These are phyloP conservation scores for Heteropelma amictum DNA, from an alignment of 2,888 invertebrate species.

Conservation along the genomic window DNA sequence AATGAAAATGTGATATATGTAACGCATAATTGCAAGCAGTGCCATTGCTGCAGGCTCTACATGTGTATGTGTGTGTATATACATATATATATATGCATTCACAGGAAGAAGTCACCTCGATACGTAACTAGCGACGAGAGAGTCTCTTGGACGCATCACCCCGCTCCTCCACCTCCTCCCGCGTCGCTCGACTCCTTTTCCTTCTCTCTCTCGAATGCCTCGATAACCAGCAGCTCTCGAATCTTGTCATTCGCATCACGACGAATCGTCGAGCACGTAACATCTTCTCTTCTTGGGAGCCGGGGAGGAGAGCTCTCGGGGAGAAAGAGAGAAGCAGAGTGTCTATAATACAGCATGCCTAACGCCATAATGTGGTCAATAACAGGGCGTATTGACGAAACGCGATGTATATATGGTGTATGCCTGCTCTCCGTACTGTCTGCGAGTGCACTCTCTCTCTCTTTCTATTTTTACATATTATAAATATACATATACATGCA, in stretches of 20 bases:
- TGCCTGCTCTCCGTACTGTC: background rate
- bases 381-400: background rate
- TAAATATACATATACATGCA: too few relatives aligned
- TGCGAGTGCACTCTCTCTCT: too few relatives aligned
- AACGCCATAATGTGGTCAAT: background rate
- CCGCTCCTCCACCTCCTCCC: slow-evolving; percentile 46
- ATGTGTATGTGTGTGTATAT: background rate
- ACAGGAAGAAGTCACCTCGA: slow-evolving; percentile 52
- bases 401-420: background rate
- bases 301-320: slow-evolving; percentile 36
- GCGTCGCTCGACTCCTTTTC: slow-evolving; percentile 16
- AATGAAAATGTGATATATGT: too few relatives aligned
- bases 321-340: slow-evolving; percentile 6
- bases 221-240: slow-evolving; percentile 9
- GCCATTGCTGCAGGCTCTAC: too few relatives aligned
- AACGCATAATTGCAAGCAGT: too few relatives aligned
- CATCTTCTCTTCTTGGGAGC: slow-evolving; percentile 76
- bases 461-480: too few relatives aligned
- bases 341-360: background rate
- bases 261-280: slow-evolving; percentile 72
- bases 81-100: background rate
- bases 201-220: slow-evolving; percentile 5
- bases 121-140: slow-evolving; percentile 1
- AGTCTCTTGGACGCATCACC: slow-evolving; percentile 5
- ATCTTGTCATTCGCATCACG: slow-evolving; percentile 68